Evolutionary conservation across 2,113 vertebrate genomes (phyloP), one percentile per base, ranked within the genome.

Genomic region (Hemichromis elongatus): DNA sequence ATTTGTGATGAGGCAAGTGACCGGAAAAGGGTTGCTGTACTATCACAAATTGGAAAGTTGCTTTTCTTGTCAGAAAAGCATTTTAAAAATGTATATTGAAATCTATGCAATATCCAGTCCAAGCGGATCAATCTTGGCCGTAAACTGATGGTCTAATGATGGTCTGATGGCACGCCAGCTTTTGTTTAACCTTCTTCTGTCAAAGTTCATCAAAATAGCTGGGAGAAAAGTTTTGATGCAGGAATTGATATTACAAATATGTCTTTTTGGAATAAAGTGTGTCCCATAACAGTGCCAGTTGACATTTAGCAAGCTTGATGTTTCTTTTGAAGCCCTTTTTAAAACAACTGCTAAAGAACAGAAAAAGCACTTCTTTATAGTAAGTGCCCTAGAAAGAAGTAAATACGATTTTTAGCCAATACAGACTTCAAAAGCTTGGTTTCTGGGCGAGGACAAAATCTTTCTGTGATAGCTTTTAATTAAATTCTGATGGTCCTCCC

Each of bases 401-500:
- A 92, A 93, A 93, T 77, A 87, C 35, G 73, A 80, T 89, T 90
- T 84, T 90, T 83, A 81, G 77, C 57, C 37, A 80, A 79, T 78
- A 30, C 81, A 83, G 42, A 94, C 88, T 88, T 93, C 84, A 89
- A 93, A 91, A 83, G 85, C 81, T 75, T 2, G 1, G n/a, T 87
- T 81, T 61, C 83, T 90, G 61, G 35, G n/a, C 10, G 5, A 88
- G 80, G 73, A 91, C 54, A 59, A 61, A 83, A 81, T 92, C 80
- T 88, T 56, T 83, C 61, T 63, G 83, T 73, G 78, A 84, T 90
- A 77, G 85, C 50, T 89, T 93, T 91, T 93, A 93, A 93, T 93
- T 91, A 90, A 88, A 93, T 93, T 92, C 56, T 86, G 90, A 85
- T 86, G 85, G 79, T 78, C 66, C 40, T 89, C 88, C 86, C 88